phyloP scores from a whole-genome alignment of 2,888 invertebrate genomes.

The Platypus cylindrus region DNA sequence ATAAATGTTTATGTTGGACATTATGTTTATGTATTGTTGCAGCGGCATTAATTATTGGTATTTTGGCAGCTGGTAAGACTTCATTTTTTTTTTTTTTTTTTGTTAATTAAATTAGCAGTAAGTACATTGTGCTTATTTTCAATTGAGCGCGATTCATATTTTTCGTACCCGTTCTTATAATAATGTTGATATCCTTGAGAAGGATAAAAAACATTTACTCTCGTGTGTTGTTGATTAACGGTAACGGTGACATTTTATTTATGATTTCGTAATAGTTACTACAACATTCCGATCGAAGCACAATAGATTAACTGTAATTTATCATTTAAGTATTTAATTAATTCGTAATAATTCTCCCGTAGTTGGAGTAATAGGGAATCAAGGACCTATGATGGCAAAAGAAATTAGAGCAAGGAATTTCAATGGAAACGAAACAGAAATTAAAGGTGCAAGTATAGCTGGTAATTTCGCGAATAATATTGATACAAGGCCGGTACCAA shows the following conservation, averaged over 20 bases:
- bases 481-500: conserved; percentile 9
- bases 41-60: conserved; percentile 54
- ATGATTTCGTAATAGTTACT: conserved; percentile 9
- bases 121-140: too few relatives aligned
- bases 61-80: conserved; percentile 65
- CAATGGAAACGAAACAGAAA: conserved; percentile 35
- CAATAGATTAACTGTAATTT: too few relatives aligned
- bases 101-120: too few relatives aligned
- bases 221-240: conserved; percentile 6
- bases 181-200: conserved; percentile 10
- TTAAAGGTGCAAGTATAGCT: conserved; percentile 38
- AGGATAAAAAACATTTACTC: conserved; percentile 11
- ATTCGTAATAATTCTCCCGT: conserved; percentile 24
- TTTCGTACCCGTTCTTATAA: too few relatives aligned
- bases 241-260: conserved; percentile 6
- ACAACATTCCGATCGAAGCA: conserved; percentile 8
- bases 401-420: conserved; percentile 48
- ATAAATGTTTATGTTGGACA: conserved; percentile 55
- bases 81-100: too few relatives aligned
- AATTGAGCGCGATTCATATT: too few relatives aligned
- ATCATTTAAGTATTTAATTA: background rate
- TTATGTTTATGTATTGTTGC: conserved; percentile 51
- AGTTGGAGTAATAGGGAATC: conserved; percentile 58
- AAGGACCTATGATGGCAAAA: conserved; percentile 47
- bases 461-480: conserved; percentile 20